Conservation (phyloP, 2,888 invertebrate species). For the Rhabditoides inermis region DNA sequence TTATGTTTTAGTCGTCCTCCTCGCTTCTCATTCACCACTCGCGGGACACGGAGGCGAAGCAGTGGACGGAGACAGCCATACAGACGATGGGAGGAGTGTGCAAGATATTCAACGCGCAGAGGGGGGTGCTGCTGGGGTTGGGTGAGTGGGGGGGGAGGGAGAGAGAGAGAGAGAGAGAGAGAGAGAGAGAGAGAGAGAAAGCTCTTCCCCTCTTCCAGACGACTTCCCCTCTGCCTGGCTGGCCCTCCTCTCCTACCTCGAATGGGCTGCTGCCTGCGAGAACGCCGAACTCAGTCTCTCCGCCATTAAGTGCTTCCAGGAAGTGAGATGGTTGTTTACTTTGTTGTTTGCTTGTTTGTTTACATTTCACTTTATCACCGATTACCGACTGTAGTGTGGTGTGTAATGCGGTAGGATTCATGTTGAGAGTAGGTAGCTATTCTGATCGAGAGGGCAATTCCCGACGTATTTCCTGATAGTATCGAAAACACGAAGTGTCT, state of each 20-base stretch:
- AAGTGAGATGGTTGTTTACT: constrained; percentile 62
- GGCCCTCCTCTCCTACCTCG: constrained; percentile 82
- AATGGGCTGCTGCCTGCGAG: constrained; percentile 74
- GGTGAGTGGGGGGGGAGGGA: constrained; percentile 10
- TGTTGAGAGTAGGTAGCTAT: too few relatives aligned
- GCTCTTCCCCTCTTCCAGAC: constrained; percentile 57
- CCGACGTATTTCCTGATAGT: too few relatives aligned
- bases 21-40: constrained; percentile 94
- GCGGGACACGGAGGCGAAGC: constrained; percentile 73
- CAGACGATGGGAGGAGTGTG: constrained; percentile 53
- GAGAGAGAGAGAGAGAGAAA: background rate
- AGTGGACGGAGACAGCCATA: constrained; percentile 48
- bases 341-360: constrained; percentile 22
- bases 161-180: background rate
- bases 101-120: constrained; percentile 48
- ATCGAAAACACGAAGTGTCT: too few relatives aligned
- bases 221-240: constrained; percentile 91
- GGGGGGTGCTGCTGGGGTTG: constrained; percentile 25
- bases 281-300: constrained; percentile 87
- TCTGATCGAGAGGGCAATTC: too few relatives aligned
- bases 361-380: constrained; percentile 26
- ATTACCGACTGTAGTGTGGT: constrained; percentile 27
- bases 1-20: too few relatives aligned
- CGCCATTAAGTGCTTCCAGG: constrained; percentile 90
- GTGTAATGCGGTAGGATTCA: constrained; percentile 9